Conservation (phyloP, 2,113 vertebrate genomes). For the Sylvia atricapilla region DNA sequence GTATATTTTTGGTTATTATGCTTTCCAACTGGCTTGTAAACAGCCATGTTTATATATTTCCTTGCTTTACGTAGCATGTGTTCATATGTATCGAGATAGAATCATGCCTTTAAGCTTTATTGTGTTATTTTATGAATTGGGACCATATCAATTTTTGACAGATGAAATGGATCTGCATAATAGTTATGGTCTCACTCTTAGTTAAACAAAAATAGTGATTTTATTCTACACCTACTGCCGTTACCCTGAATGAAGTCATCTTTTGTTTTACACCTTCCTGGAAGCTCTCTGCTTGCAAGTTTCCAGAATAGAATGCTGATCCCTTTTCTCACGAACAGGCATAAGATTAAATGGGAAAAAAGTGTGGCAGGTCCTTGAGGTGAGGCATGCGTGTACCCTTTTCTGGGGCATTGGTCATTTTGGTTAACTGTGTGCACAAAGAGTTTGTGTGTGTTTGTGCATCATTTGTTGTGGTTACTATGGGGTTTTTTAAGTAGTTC, state of each 20-base stretch:
- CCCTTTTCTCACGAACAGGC: neutral
- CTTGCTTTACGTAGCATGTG: constrained; percentile 42
- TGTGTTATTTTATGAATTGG: constrained; percentile 15
- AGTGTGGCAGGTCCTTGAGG: neutral
- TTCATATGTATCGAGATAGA: neutral
- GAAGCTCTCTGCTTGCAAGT: neutral
- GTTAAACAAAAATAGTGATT: constrained; percentile 2
- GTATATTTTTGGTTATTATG: constrained; percentile 34
- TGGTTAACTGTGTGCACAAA: neutral
- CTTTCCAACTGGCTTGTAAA: constrained; percentile 40
- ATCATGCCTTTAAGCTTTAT: neutral
- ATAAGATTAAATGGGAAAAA: neutral
- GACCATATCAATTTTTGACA: neutral
- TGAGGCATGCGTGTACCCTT: neutral
- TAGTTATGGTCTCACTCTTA: neutral
- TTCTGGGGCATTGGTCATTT: neutral
- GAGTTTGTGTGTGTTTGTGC: neutral
- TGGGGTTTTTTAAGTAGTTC: neutral
- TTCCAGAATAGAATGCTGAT: neutral
- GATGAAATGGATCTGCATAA: constrained; percentile 9
- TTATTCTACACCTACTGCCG: neutral
- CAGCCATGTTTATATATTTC: constrained; percentile 32
- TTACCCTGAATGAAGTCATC: neutral
- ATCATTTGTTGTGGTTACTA: neutral
- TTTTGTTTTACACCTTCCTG: neutral